phyloP scores from a whole-genome alignment of 2,113 vertebrate genomes.

The Prunella himalayana region DNA sequence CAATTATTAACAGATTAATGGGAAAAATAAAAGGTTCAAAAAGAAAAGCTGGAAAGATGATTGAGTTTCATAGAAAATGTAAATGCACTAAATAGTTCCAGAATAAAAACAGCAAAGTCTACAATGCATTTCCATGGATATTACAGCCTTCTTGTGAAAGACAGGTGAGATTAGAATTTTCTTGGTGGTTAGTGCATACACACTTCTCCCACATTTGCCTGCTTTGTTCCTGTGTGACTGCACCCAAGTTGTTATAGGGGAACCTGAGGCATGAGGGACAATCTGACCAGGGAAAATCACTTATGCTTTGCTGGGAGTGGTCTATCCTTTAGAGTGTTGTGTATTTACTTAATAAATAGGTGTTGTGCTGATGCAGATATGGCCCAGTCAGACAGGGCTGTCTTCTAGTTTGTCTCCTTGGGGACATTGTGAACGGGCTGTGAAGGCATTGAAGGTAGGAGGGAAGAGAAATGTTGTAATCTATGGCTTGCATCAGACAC shows the following conservation, averaged over 20 bases:
- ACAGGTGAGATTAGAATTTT: not conserved
- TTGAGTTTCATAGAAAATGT: slow-evolving; percentile 63
- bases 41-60: slow-evolving; percentile 59
- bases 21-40: slow-evolving; percentile 62
- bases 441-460: not conserved
- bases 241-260: fast-evolving
- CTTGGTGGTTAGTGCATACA: fast-evolving
- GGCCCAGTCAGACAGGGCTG: fast-evolving
- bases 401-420: not conserved
- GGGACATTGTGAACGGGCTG: fast-evolving
- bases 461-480: not conserved
- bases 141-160: not conserved
- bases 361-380: not conserved
- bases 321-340: not conserved
- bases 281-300: not conserved
- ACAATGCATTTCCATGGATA: not conserved
- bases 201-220: not conserved
- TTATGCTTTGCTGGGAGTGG: not conserved
- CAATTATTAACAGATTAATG: slow-evolving; percentile 72
- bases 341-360: not conserved
- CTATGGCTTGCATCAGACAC: not conserved
- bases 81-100: slow-evolving; percentile 41
- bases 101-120: slow-evolving; percentile 32
- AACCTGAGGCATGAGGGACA: fast-evolving
- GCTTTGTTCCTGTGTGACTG: not conserved